Evolutionary conservation across 2,797 vertebrate species (phyloP), one percentile per base, ranked within the genome.

Genomic region (Gallinago nigripennis): DNA sequence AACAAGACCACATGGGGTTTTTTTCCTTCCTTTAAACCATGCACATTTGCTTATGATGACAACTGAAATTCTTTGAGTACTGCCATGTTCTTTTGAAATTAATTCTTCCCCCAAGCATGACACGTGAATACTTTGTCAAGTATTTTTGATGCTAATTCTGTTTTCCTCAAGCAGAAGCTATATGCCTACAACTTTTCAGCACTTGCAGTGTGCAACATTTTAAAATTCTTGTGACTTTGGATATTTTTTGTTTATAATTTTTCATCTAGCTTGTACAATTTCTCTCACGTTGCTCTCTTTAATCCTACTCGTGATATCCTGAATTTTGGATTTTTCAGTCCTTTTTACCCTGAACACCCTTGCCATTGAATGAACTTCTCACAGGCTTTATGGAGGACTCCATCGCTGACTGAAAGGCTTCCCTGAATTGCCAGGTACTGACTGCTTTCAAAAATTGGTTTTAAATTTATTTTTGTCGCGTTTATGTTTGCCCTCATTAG

Each of bases 381-480:
- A 72, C 4, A 66, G 21, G 9, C 17, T 91, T 87, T 93, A 80
- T 37, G 54, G 50, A 83, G 35, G 24, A 69, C 35, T 60, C 35
- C 46, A 10, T 10, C 81, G 45, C 86, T 69, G 75, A 51, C 48
- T 87, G 64, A 81, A 84, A 92, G 60, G 61, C 27, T 70, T 82
- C 37, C 80, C 61, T 75, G 35, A 93, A 78, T 83, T 68, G 21
- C 16, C 54, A 86, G 43, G 56, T 84, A 90, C 58, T 46, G 43
- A 65, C 63, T 56, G 43, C 56, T 72, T 86, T 84, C 12, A 80
- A 88, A 93, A 90, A 81, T 35, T 65, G 9, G 21, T 76, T 92
- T 94, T 28, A 82, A 92, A 50, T 60, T 85, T 82, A 31, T 87
- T 85, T 93, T 87, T 95, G 19, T 50, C 85, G 37, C 61, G 68